These are phyloP conservation scores for Serinus canaria DNA, from an alignment of 2,113 vertebrate species.

Conservation along the genomic window DNA sequence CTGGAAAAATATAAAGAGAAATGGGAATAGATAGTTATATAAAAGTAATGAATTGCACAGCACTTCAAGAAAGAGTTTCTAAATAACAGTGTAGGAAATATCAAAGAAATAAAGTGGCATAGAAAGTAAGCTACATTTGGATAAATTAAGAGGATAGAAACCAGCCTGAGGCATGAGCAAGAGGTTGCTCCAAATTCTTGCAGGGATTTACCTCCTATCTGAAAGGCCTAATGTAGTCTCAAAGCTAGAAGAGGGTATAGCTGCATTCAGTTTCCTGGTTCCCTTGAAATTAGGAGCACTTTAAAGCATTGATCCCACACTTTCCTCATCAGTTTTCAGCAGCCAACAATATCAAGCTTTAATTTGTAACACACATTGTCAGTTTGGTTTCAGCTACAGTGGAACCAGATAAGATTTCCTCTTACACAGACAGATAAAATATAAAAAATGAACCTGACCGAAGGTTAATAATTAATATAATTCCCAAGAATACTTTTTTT, in stretches of 20 bases:
- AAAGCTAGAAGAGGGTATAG: not conserved
- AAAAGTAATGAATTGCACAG: not conserved
- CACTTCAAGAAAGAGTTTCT: not conserved
- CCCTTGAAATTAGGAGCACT: not conserved
- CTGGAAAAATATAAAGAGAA: not conserved
- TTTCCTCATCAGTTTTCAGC: not conserved
- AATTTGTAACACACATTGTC: not conserved
- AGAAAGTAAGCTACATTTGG: not conserved
- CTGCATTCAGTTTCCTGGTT: not conserved
- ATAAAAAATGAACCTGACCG: not conserved
- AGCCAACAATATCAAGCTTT: not conserved
- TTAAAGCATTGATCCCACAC: not conserved
- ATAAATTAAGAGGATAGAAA: not conserved
- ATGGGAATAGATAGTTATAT: not conserved
- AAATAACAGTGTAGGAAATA: not conserved
- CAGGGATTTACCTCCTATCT: not conserved
- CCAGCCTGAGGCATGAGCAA: not conserved
- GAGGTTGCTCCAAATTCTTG: not conserved
- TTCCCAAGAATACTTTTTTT: not conserved
- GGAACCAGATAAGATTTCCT: not conserved
- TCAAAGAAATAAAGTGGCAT: not conserved
- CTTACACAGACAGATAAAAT: not conserved
- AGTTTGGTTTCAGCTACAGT: not conserved
- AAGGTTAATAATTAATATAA: conserved; percentile 24
- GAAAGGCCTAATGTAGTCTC: not conserved